phyloP scores from a whole-genome alignment of 2,888 invertebrate genomes.

The Aquatica leii region DNA sequence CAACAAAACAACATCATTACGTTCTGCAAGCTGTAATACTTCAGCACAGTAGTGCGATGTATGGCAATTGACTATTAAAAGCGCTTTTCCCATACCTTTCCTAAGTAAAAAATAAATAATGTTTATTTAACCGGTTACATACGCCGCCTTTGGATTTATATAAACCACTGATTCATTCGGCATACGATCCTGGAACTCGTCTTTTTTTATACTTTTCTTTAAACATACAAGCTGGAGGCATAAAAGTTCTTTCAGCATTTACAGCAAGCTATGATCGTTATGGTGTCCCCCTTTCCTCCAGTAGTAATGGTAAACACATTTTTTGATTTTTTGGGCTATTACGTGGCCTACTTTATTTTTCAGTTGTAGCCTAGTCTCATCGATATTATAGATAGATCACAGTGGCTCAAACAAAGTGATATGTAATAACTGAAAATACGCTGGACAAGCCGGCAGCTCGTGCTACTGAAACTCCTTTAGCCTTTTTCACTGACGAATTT shows the following conservation, averaged over 20 bases:
- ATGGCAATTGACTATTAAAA: neutral
- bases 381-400: neutral
- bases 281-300: neutral
- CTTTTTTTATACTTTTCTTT: neutral
- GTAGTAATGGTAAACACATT: constrained; percentile 2
- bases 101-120: neutral
- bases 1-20: too few species aligned
- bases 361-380: neutral
- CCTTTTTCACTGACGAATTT: too few species aligned
- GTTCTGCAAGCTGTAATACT: neutral
- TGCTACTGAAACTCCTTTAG: too few species aligned
- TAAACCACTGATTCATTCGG: constrained; percentile 5
- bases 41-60: neutral
- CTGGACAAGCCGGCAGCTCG: too few species aligned
- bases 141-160: neutral
- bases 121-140: neutral
- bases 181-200: constrained; percentile 3
- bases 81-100: too few species aligned
- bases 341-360: neutral
- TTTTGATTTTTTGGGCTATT: constrained; percentile 1
- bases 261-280: too few species aligned
- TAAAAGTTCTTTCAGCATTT: neutral
- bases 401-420: too few species aligned
- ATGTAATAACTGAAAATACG: too few species aligned
- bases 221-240: neutral